phyloP scores from a whole-genome alignment of 2,888 invertebrate genomes.

The Tenodera sinensis region DNA sequence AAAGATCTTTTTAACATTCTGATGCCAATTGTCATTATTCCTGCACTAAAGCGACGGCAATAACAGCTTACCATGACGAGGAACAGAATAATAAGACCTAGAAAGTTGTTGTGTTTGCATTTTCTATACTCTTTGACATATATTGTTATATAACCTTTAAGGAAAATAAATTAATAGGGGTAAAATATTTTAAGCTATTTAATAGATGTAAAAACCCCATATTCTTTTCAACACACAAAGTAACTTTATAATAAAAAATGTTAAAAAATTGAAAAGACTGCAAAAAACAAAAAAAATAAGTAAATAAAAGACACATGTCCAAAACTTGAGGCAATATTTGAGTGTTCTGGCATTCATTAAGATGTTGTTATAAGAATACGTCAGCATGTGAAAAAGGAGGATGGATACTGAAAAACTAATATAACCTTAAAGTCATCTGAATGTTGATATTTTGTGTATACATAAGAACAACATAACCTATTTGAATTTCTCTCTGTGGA shows the following conservation, averaged over 20 bases:
- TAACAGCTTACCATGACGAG: background rate
- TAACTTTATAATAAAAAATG: background rate
- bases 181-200: background rate
- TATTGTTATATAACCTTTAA: constrained; percentile 1
- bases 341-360: background rate
- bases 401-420: background rate
- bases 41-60: background rate
- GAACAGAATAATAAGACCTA: background rate
- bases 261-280: constrained; percentile 6
- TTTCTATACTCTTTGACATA: background rate
- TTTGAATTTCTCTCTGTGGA: constrained; percentile 22
- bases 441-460: constrained; percentile 10
- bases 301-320: background rate
- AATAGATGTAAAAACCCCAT: background rate
- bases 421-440: background rate
- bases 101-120: background rate
- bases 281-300: background rate
- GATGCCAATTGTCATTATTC: background rate
- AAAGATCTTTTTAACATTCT: too few relatives aligned
- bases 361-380: background rate
- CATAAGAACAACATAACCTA: constrained; percentile 17
- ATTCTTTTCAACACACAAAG: background rate
- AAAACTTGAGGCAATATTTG: background rate
- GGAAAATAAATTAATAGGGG: background rate
- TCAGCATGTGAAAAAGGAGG: background rate